A percentile compares a stretch with the other conserved stretches of the same genome.
These are phyloP conservation scores for Cabera pusaria DNA, from an alignment of 2,888 invertebrate species.

Conservation along the genomic window DNA sequence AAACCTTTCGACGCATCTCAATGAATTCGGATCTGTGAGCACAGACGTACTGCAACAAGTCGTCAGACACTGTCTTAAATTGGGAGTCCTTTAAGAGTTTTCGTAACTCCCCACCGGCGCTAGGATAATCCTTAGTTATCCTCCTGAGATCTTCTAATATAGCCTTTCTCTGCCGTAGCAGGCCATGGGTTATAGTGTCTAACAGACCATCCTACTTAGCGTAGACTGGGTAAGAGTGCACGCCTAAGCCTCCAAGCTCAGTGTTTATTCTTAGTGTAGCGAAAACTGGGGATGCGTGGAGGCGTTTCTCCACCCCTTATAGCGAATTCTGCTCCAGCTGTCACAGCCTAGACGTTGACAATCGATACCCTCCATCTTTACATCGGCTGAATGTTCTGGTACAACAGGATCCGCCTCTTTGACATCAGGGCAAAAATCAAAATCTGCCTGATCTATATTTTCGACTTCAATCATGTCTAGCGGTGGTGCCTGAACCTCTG, in stretches of 20 bases:
- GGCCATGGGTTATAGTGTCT: background rate
- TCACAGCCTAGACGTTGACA: background rate
- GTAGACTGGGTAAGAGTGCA: background rate
- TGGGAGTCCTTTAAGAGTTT: background rate
- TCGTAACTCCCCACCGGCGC: background rate
- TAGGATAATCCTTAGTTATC: background rate
- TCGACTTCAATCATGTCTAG: too few relatives aligned
- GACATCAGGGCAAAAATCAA: background rate
- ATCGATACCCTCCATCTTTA: background rate
- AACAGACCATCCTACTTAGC: background rate
- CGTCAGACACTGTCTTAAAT: background rate
- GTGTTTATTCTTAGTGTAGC: background rate
- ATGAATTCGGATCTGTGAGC: background rate
- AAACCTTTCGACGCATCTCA: background rate
- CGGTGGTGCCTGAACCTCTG: too few relatives aligned
- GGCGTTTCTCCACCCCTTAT: constrained; percentile 1
- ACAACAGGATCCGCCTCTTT: background rate
- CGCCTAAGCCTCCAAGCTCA: background rate
- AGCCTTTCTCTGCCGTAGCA: background rate
- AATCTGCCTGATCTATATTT: too few relatives aligned
- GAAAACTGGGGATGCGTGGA: background rate
- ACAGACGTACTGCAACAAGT: constrained; percentile 1
- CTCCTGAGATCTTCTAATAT: background rate
- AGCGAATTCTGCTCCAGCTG: background rate
- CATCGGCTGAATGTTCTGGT: background rate